Evolutionary conservation across 23 tunicate genomes (phyloP).

Genomic region (Trididemnum clinides): DNA sequence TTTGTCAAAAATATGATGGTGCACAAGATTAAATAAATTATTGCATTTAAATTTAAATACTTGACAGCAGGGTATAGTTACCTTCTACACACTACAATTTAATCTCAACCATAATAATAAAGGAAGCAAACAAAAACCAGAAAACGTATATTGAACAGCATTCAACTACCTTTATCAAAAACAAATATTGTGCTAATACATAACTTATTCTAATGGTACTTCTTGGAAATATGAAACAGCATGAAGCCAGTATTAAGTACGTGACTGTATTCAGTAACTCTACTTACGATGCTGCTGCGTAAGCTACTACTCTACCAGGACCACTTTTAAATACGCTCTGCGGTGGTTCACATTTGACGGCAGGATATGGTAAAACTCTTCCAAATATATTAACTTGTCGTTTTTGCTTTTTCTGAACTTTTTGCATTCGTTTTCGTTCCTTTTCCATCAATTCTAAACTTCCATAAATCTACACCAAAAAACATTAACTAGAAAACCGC

Average conservation of each 20-base stretch:
- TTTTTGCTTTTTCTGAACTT: conserved; percentile 5
- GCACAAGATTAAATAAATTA: no score
- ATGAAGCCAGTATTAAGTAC: no score
- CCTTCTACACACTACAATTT: no score
- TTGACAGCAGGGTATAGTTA: no score
- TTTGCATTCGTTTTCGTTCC: conserved; percentile 58
- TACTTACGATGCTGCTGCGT: conserved; percentile 80
- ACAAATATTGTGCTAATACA: no score
- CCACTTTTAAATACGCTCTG: conserved; percentile 33
- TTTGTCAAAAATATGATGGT: no score
- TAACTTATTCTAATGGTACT: no score
- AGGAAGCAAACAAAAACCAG: background rate
- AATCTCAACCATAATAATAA: no score
- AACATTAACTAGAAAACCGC: background rate
- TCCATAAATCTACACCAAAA: conserved; percentile 56
- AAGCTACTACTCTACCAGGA: conserved; percentile 83
- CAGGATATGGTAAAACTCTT: background rate
- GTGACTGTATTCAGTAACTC: no score
- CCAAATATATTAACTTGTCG: conserved; percentile 5
- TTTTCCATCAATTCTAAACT: conserved; percentile 61
- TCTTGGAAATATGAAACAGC: no score
- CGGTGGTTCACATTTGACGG: background rate
- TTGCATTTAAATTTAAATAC: no score
- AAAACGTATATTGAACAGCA: background rate
- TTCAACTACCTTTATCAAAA: no score